Percentiles rank a stretch among this genome's conserved stretches.
Evolutionary conservation across 2,113 vertebrate genomes (phyloP).

Genomic region (Mormyrus iriodes): DNA sequence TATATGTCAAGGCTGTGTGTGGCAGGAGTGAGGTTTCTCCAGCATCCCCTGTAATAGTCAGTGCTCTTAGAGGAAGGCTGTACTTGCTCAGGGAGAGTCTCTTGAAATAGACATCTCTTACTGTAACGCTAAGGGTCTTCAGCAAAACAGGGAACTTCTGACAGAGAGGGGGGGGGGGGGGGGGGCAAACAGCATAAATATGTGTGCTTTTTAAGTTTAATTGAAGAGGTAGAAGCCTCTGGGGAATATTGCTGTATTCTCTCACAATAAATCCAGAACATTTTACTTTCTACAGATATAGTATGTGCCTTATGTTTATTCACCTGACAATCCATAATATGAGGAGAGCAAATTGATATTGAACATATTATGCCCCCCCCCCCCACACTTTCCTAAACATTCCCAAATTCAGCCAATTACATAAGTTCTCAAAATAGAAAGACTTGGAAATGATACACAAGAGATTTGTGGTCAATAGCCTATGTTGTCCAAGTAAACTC

Average conservation of each 20-base stretch:
- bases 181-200: not conserved
- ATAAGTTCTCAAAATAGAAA: conserved; percentile 29
- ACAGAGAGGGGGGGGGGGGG: not conserved
- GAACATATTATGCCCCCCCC: not conserved
- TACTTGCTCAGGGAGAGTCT: not conserved
- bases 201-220: not conserved
- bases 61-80: not conserved
- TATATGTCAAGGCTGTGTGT: not conserved
- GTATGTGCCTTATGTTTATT: not conserved
- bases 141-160: not conserved
- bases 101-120: not conserved
- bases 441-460: conserved; percentile 25
- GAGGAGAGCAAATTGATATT: not conserved
- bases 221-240: not conserved
- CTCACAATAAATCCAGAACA: not conserved
- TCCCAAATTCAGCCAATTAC: not conserved
- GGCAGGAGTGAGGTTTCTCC: not conserved
- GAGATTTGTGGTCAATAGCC: conserved; percentile 31
- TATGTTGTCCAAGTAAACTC: conserved; percentile 25
- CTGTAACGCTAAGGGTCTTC: not conserved
- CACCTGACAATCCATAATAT: not conserved
- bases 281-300: not conserved
- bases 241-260: not conserved
- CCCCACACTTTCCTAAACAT: not conserved
- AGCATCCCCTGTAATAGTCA: not conserved